Evolutionary conservation across 23 tunicate species (phyloP).

Genomic region (Trididemnum miniatum): DNA sequence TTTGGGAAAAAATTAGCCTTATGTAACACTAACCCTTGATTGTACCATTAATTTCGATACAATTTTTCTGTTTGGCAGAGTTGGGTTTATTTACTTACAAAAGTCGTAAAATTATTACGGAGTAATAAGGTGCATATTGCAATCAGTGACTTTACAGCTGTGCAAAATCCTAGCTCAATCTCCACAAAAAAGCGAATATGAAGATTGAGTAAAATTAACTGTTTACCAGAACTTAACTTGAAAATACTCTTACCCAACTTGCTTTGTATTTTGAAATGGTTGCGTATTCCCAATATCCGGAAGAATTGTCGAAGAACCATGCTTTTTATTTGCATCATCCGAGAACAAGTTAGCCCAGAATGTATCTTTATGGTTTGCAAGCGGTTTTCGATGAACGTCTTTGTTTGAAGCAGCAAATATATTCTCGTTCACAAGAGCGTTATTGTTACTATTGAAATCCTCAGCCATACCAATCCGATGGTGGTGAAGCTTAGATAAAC

Average conservation of each 20-base stretch:
- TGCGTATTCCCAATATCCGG: conserved; percentile 27
- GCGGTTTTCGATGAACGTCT: conserved; percentile 21
- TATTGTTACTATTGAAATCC: conserved; percentile 43
- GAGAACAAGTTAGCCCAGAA: conserved; percentile 46
- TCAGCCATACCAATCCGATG: not conserved
- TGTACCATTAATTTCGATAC: not conserved
- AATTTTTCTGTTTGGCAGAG: not conserved
- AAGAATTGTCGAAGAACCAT: not conserved
- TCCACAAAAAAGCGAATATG: too few relatives aligned
- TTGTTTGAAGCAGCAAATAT: not conserved
- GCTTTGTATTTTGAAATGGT: not conserved
- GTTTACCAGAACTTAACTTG: too few relatives aligned
- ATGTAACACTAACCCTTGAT: not conserved
- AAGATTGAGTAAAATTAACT: too few relatives aligned
- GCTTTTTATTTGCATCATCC: conserved; percentile 1
- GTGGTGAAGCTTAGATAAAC: not conserved
- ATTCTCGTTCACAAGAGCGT: not conserved
- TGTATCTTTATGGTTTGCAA: conserved; percentile 25
- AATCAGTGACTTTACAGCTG: too few relatives aligned
- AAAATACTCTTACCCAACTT: not conserved
- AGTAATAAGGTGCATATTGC: not conserved
- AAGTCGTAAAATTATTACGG: not conserved
- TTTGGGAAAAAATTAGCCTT: not conserved
- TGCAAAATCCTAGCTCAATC: too few relatives aligned
- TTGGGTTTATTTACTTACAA: not conserved